phyloP scores from a whole-genome alignment of 2,113 vertebrate species.

The Patagioenas fasciata region DNA sequence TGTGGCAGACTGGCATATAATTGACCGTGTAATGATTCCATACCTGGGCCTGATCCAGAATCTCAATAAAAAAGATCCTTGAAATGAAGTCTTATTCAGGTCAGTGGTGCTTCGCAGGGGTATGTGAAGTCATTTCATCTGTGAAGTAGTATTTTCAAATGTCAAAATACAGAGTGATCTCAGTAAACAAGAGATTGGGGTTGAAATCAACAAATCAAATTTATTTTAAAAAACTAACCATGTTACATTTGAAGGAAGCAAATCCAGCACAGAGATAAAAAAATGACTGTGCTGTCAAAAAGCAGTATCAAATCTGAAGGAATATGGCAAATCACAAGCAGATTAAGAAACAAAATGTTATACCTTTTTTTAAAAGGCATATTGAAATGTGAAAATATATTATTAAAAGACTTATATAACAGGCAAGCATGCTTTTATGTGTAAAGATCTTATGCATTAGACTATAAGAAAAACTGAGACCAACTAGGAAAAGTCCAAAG shows the following conservation, averaged over 20 bases:
- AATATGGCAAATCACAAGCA: not conserved
- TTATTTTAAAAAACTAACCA: not conserved
- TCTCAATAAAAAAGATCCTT: not conserved
- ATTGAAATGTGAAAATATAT: not conserved
- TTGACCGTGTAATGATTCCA: not conserved
- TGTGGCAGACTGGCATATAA: not conserved
- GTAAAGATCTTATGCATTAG: not conserved
- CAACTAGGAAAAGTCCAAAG: not conserved
- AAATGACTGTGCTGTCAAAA: not conserved
- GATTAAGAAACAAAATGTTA: not conserved
- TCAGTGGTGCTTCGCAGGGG: not conserved
- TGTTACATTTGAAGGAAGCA: not conserved
- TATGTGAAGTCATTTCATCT: not conserved
- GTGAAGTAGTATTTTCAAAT: not conserved
- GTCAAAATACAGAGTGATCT: not conserved
- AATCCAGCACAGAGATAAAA: not conserved
- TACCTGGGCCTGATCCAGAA: slow-evolving; percentile 14
- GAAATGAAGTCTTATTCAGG: slow-evolving; percentile 2
- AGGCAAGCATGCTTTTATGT: not conserved
- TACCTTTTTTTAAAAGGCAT: not conserved
- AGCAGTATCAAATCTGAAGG: not conserved
- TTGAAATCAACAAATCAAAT: slow-evolving; percentile 2
- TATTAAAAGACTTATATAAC: not conserved
- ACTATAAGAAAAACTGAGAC: not conserved
- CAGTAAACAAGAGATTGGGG: not conserved